Percentiles rank a stretch among this genome's conserved stretches.
These are phyloP conservation scores for Zingel zingel DNA, from an alignment of 2,113 vertebrate genomes.

Conservation along the genomic window DNA sequence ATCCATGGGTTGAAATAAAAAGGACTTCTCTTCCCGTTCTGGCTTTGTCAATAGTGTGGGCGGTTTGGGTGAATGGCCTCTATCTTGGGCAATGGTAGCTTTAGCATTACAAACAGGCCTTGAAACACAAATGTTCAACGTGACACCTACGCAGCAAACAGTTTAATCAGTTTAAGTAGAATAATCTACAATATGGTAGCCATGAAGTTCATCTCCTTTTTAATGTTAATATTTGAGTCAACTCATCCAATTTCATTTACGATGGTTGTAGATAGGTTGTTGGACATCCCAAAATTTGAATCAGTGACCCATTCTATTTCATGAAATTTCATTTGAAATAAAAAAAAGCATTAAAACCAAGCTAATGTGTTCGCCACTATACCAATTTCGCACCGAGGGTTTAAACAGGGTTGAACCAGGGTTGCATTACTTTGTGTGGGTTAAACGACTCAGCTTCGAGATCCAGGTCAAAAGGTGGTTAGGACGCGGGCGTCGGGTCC, in stretches of 20 bases:
- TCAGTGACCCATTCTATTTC: neutral
- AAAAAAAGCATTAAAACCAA: neutral
- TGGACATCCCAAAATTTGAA: neutral
- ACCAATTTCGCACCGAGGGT: too few species aligned
- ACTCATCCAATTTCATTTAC: neutral
- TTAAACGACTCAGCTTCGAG: too few species aligned
- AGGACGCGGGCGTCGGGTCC: too few species aligned
- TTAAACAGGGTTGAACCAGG: too few species aligned
- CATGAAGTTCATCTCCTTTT: neutral
- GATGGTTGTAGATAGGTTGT: neutral
- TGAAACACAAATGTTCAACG: slow-evolving; percentile 63
- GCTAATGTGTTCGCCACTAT: neutral
- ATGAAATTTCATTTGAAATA: neutral
- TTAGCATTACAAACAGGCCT: slow-evolving; percentile 70
- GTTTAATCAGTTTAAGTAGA: neutral
- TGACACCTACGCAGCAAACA: slow-evolving; percentile 51
- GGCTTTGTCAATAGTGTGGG: slow-evolving; percentile 65
- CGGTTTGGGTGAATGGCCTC: slow-evolving; percentile 74
- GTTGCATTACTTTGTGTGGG: too few species aligned
- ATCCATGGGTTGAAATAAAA: slow-evolving; percentile 6
- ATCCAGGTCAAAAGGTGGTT: too few species aligned
- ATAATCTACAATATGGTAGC: neutral
- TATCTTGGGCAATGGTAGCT: slow-evolving; percentile 69
- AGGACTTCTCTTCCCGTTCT: neutral
- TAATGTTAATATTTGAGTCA: neutral